A percentile compares a stretch with the other conserved stretches of the same genome.
Conservation (phyloP, 2,113 vertebrate genomes). For the Urocynchramus pylzowi region DNA sequence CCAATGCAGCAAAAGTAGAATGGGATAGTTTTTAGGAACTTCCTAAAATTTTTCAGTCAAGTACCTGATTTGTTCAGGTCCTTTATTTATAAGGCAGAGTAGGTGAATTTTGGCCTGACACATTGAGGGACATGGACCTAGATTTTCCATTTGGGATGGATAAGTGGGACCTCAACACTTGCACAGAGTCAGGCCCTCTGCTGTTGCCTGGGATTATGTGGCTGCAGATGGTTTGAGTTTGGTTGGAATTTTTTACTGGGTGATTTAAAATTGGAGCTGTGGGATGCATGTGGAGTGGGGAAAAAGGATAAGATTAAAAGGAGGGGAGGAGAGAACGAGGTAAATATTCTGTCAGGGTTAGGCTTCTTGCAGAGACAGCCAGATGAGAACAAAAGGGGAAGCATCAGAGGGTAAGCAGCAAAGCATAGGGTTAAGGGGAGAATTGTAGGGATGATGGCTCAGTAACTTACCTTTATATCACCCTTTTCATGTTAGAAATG, state of each 20-base stretch:
- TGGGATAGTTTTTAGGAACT: background rate
- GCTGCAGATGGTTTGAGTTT: background rate
- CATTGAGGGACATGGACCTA: background rate
- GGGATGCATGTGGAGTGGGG: background rate
- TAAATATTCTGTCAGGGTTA: background rate
- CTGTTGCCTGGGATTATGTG: background rate
- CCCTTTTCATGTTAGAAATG: background rate
- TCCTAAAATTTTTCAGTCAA: background rate
- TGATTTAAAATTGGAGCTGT: background rate
- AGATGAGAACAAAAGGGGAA: background rate
- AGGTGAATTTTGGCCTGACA: background rate
- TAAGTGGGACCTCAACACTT: background rate
- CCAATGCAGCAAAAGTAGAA: background rate
- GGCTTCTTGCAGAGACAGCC: background rate
- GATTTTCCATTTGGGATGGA: background rate
- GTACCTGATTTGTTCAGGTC: background rate
- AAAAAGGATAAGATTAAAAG: background rate
- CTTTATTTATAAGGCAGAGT: background rate
- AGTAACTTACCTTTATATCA: background rate
- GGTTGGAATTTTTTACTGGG: background rate
- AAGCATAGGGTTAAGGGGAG: conserved; percentile 14
- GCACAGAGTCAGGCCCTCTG: background rate
- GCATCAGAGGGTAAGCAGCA: conserved; percentile 7
- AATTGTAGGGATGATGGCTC: background rate
- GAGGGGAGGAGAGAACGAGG: background rate